phyloP scores from a whole-genome alignment of 1,140 invertebrate genomes.

The Philopotamus ludificatus region DNA sequence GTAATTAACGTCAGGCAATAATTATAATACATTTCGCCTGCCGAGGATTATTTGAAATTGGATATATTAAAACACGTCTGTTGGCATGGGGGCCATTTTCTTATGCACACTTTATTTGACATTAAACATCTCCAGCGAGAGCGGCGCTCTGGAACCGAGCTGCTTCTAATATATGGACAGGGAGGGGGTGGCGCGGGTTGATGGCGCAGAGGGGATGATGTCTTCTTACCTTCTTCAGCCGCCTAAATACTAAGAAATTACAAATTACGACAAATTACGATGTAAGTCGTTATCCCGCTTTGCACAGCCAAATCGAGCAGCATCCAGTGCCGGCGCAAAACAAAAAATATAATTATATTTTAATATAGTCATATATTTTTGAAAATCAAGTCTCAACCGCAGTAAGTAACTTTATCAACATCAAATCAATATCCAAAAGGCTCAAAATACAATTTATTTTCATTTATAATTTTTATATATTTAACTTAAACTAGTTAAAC shows the following conservation, averaged over 20 bases:
- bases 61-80: conserved; percentile 6
- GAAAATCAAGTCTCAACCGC: no score
- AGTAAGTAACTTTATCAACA: neutral
- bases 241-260: conserved; percentile 39
- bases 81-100: conserved; percentile 10
- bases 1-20: neutral
- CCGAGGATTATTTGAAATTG: conserved; percentile 3
- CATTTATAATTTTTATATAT: neutral
- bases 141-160: neutral
- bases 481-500: neutral
- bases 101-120: conserved; percentile 31
- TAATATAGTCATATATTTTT: no score
- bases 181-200: conserved; percentile 13
- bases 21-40: neutral
- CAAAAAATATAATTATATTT: no score
- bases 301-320: conserved; percentile 6
- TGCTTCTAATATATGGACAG: conserved; percentile 7
- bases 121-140: conserved; percentile 21
- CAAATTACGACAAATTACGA: conserved; percentile 41
- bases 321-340: no score
- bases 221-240: conserved; percentile 29
- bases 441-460: neutral
- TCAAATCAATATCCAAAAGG: no score
- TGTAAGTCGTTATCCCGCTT: conserved; percentile 30
- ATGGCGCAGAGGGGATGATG: no score